Conservation (phyloP, 2,797 vertebrate species). For the Corythornis leucogaster region DNA sequence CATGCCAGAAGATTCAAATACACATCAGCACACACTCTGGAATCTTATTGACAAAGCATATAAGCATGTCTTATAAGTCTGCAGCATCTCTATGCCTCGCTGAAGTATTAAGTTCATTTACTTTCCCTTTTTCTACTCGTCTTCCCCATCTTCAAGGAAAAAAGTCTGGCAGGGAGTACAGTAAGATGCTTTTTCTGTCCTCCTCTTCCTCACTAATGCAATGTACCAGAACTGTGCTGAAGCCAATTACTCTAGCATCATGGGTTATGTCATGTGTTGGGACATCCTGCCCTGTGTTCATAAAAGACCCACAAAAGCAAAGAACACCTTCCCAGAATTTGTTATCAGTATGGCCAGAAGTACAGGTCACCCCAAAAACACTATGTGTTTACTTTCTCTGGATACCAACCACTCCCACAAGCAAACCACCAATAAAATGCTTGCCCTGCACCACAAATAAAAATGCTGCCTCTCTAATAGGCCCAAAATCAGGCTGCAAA, state of each 20-base stretch:
- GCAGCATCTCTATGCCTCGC: not conserved
- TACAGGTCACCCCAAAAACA: not conserved
- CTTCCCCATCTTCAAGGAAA: not conserved
- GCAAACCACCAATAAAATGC: not conserved
- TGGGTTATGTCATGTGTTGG: not conserved
- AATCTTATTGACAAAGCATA: not conserved
- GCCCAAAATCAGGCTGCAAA: not conserved
- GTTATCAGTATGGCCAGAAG: not conserved
- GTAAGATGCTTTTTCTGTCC: not conserved
- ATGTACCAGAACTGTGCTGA: not conserved
- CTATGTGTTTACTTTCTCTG: not conserved
- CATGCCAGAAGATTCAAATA: slow-evolving; percentile 43
- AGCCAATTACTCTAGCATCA: not conserved
- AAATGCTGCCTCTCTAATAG: not conserved
- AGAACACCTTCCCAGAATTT: not conserved
- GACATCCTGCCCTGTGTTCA: not conserved
- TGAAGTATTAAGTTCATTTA: not conserved
- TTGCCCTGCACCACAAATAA: not conserved
- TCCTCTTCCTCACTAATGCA: not conserved
- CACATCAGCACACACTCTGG: not conserved
- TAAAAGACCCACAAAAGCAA: not conserved
- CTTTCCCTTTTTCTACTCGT: not conserved
- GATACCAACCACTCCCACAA: not conserved
- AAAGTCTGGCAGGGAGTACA: not conserved
- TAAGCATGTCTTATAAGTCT: not conserved